Base-by-base conservation (phyloP, 2,113 vertebrate genomes). In the Synchiropus splendidus region DNA sequence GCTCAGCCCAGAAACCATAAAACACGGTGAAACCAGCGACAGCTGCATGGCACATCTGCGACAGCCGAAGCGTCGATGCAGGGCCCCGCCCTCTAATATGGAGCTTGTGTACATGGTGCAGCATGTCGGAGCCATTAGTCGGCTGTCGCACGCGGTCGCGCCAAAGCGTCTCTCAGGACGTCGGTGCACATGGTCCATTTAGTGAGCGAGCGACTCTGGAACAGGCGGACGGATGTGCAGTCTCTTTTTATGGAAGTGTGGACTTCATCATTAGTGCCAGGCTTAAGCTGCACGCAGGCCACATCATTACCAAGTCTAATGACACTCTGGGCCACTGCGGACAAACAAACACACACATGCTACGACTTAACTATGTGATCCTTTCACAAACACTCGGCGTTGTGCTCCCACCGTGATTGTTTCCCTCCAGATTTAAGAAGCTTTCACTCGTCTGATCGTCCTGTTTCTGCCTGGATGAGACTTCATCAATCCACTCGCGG, bases 301-400 rank as follows among this genome's bases (percentile, higher is more conserved):
- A 77, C 67, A 73, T 77, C 67, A 80, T 86, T 84, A 75, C 72
- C 71, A 75, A 81, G 63, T 86, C 84, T 87, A 87, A 90, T 90
- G 84, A 87, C 43, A 82, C 69, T 74, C 70, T 67, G 35, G 70
- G 65, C 56, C 56, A 39, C 50, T 77, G 76, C 68, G 72, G 45
- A 63, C 30, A 56, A 49, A 61, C 38, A 54, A 48, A 39, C 48
- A 53, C 53, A 41, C 50, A 51, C 48, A 48, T 43, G 45, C 54
- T n/a, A n/a, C n/a, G 8, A 27, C 4, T 8, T 27, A 27, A 27
- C 4, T 8, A 27, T 27, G 21, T 5, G 21, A 27, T 27, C 21
- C 8, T 5, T 27, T 27, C 4, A 27, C 21, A 27, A 27, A 27
- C 21, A 27, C 21, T 5, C 21, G 8, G 21, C 8, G 21, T 27